Evolutionary conservation across 2,113 vertebrate species (phyloP), one percentile per base, ranked within the genome.

Genomic region (Syngnathus floridae): DNA sequence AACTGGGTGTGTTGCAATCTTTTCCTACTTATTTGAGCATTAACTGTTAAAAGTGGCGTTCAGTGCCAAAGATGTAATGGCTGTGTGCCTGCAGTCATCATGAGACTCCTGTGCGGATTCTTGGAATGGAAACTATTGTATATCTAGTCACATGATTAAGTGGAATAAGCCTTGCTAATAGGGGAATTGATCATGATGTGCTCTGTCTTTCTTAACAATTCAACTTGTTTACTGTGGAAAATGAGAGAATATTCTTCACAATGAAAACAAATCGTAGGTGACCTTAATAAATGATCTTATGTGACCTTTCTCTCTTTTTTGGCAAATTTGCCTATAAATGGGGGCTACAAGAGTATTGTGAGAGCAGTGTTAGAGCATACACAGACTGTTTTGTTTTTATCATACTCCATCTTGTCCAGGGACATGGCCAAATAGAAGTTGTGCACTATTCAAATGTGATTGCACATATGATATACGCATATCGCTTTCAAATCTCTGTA

Each of bases 231-330:
- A 36, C n/a, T 58, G 14, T 65, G 36, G 26, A 49, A 48, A 64
- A 41, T 36, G 57, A 63, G 35, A 51, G 43, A n/a, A 62, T 35
- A 60, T 11, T 41, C 67, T 43, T 62, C 60, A 61, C 16, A 54
- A 54, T 59, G 67, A 67, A 71, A 43, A 79, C 59, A 12, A 68
- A 65, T 59, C 2, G 26, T 31, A 31, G 26, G 26, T 31, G 26
- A 31, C 26, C 26, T 31, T 70, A 43, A 77, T 51, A 9, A 66
- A 65, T 62, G 11, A 48, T 58, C 57, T 61, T 38, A 59, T 22
- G 11, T 67, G 52, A 72, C 61, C 52, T 69, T 69, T 19, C 16
- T 58, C 60, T 74, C 37, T 45, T 45, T 65, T 52, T 78, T 52
- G n/a, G 48, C 19, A 19, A 51, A 21, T 21, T 67, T 40, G 36